These are phyloP conservation scores for Natrix natrix DNA, from an alignment of 2,797 vertebrate species.

Conservation along the genomic window DNA sequence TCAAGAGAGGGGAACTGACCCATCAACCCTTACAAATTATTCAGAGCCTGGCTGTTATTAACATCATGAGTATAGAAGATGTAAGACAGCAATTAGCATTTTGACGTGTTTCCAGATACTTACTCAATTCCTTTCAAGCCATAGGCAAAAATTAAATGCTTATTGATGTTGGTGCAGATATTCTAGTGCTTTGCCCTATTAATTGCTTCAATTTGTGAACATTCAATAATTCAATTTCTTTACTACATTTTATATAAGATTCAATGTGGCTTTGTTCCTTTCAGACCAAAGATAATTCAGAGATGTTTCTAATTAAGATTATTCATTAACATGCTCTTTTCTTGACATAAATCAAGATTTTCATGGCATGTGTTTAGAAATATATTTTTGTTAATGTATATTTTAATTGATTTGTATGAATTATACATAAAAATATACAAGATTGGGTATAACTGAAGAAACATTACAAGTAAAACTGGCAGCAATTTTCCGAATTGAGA, in stretches of 20 bases:
- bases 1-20: not conserved
- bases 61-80: not conserved
- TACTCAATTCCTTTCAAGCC: not conserved
- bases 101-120: not conserved
- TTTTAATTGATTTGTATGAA: constrained; percentile 7
- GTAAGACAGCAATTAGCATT: not conserved
- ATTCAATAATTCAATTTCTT: constrained; percentile 1
- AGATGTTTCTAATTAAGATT: constrained; percentile 14
- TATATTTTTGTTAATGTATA: not conserved
- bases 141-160: constrained; percentile 5
- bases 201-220: constrained; percentile 20
- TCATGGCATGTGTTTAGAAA: not conserved
- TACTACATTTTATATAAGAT: constrained; percentile 1
- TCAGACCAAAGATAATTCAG: constrained; percentile 3
- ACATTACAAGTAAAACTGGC: not conserved
- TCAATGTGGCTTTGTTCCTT: constrained; percentile 10
- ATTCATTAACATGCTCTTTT: not conserved
- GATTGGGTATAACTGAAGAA: not conserved
- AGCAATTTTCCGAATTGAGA: not conserved
- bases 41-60: not conserved
- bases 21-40: not conserved
- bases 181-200: constrained; percentile 12
- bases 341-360: constrained; percentile 13
- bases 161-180: not conserved
- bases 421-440: not conserved